phyloP scores from a whole-genome alignment of 1,140 invertebrate genomes.

The Tenebrio molitor region DNA sequence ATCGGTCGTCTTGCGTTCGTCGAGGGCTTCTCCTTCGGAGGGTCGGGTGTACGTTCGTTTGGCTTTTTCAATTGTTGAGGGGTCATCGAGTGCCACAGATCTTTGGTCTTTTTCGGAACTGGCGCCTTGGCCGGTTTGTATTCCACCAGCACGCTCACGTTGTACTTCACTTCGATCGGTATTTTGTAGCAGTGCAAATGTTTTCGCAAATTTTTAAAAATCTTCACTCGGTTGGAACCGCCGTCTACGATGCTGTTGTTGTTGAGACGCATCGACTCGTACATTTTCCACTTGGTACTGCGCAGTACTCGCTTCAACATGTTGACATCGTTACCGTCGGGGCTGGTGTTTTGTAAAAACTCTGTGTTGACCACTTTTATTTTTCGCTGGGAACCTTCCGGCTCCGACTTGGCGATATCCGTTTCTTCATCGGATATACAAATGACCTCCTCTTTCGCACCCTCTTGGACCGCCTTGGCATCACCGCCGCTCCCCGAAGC shows the following conservation, averaged over 20 bases:
- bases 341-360: background rate
- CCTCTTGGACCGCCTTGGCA: no score
- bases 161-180: conserved; percentile 49
- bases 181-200: conserved; percentile 49
- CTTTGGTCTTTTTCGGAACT: background rate
- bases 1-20: background rate
- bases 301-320: background rate
- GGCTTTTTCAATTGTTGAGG: background rate
- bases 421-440: conserved; percentile 19
- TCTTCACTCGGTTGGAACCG: background rate
- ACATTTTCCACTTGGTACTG: background rate
- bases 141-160: conserved; percentile 31
- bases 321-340: conserved; percentile 1
- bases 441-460: background rate
- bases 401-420: background rate
- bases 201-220: conserved; percentile 50
- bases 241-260: background rate
- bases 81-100: conserved; percentile 23
- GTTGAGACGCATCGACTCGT: background rate
- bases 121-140: conserved; percentile 4
- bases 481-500: no score
- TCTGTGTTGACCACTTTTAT: background rate
- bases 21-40: background rate
- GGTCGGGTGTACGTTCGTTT: no score
- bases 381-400: background rate